Conservation (phyloP, 1,140 invertebrate species). For the Epicauta chinensis region DNA sequence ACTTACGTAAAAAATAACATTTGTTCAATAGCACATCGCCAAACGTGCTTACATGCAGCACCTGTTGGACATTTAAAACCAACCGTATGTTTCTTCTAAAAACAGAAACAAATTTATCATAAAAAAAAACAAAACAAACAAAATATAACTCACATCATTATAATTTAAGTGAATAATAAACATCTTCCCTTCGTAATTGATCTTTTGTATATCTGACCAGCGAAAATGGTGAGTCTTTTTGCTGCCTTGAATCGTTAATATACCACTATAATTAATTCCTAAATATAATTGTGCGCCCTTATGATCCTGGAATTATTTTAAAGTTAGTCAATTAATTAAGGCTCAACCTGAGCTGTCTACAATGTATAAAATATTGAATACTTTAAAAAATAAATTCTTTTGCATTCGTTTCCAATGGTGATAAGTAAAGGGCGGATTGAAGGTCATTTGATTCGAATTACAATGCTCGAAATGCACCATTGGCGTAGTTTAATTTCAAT, state of each 20-base stretch:
- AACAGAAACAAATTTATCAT: constrained; percentile 6
- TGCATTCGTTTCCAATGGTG: no score
- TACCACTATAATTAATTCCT: constrained; percentile 91
- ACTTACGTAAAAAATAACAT: constrained; percentile 97
- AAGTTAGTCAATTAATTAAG: background rate
- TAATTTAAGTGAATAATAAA: constrained; percentile 89
- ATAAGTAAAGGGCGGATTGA: no score
- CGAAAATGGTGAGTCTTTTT: constrained; percentile 90
- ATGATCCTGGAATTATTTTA: constrained; percentile 65
- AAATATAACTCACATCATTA: constrained; percentile 46
- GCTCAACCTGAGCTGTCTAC: no score
- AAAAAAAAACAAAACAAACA: no score
- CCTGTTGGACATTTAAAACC: constrained; percentile 92
- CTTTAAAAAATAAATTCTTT: no score
- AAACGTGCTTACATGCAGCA: constrained; percentile 86
- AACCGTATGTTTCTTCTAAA: constrained; percentile 93
- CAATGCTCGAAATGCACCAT: no score
- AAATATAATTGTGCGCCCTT: constrained; percentile 85
- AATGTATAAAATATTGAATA: no score
- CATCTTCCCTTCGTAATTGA: constrained; percentile 97
- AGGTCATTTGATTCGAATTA: no score
- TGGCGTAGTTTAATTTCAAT: no score
- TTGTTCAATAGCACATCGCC: constrained; percentile 94
- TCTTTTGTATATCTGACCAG: constrained; percentile 92
- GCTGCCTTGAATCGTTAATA: constrained; percentile 90